Base-by-base conservation (phyloP, 2,888 invertebrate species). In the Aphidoletes aphidimyza region DNA sequence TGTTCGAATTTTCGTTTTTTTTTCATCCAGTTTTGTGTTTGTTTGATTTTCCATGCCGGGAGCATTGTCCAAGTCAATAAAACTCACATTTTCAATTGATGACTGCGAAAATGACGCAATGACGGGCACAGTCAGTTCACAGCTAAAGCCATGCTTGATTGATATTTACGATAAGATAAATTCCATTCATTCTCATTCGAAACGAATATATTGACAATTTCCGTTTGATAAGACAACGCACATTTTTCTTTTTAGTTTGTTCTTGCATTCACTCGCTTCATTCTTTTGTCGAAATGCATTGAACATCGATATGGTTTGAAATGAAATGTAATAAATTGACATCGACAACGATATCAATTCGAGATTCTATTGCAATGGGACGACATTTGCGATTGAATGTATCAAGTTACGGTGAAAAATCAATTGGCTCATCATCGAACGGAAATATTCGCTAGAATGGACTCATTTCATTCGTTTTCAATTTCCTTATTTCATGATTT, bases 211-310 rank as follows among this genome's bases (percentile, higher is more conserved):
- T 69, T 69, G 69, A 69, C 69, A 69, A 69, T 69, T 69, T 69
- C 69, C 69, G 69, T 69, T 69, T 69, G 69, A 69, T 69, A 69
- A 69, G 69, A 69, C 30, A 69, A 69, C 69, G 69, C 69, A 30
- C 34, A 1, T 30, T 30, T 69, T 30, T 54, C 22, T 54, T 22
- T 54, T 2, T 47, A 5, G 5, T 54, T 22, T 54, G 6, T 22
- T 54, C 22, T 14, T 54, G 3, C 54, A 3, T 1, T 54, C 6
- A 22, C 47, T 54, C 9, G n/a, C 22, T 22, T n/a, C n/a, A n/a
- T n/a, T 54, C 22, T 2, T 47, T 54, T 54, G 22, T 54, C 42
- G 34, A 30, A 2, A 30, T 69, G 69, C 34, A 30, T 11, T n/a
- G 26, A 8, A 3, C 8, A 47, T 69, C 69, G 69, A 69, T 69